Percentiles rank a stretch among this genome's conserved stretches.
Conservation (phyloP, 2,888 invertebrate species). For the Ophonus ardosiacus region DNA sequence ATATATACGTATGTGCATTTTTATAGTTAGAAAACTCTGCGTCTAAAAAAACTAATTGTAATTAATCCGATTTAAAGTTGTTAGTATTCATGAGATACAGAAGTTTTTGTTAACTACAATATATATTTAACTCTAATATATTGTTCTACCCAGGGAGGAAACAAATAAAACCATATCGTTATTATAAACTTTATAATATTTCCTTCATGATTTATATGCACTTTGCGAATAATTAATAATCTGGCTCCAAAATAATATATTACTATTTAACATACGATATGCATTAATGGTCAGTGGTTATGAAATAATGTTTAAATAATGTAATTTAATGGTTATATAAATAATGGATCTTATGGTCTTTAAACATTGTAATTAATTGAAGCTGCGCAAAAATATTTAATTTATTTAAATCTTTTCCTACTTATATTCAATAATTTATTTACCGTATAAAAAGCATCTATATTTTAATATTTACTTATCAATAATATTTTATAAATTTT, state of each 20-base stretch:
- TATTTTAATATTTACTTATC: too few species aligned
- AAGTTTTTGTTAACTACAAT: background rate
- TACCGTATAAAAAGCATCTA: too few species aligned
- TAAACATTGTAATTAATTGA: background rate
- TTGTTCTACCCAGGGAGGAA: background rate
- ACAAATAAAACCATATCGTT: background rate
- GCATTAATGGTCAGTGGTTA: constrained; percentile 18
- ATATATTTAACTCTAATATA: background rate
- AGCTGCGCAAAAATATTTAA: too few species aligned
- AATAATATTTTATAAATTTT: too few species aligned
- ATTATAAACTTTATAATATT: constrained; percentile 20
- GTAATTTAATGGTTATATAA: background rate
- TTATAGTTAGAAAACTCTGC: background rate
- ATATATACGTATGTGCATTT: background rate
- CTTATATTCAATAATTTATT: too few species aligned
- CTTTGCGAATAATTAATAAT: constrained; percentile 18
- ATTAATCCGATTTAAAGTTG: background rate
- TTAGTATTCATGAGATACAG: background rate
- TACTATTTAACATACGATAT: background rate
- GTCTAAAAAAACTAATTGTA: background rate
- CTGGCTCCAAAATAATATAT: constrained; percentile 19
- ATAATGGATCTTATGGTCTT: background rate
- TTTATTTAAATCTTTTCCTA: too few species aligned
- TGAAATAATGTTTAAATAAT: background rate
- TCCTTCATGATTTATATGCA: constrained; percentile 18